Conservation (phyloP, 2,113 vertebrate species). For the Trogon surrucura region DNA sequence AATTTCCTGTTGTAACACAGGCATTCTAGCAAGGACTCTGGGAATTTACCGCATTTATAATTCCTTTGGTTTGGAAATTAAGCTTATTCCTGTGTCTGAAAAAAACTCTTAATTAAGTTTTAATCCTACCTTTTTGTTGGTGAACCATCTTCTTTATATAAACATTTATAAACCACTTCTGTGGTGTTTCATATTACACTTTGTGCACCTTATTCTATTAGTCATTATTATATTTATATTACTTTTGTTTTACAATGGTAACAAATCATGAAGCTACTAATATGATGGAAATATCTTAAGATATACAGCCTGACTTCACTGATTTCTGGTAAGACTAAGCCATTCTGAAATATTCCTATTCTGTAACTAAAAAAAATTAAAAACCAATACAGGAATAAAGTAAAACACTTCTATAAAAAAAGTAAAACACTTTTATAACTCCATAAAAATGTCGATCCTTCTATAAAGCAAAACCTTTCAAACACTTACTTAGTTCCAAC, state of each 20-base stretch:
- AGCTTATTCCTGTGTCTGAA: background rate
- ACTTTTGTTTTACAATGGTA: background rate
- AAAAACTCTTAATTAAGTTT: background rate
- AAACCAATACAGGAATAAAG: background rate
- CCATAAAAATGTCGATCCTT: background rate
- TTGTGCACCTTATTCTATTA: background rate
- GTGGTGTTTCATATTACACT: background rate
- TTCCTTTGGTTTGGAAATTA: background rate
- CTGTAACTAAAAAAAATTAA: background rate
- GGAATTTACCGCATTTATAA: background rate
- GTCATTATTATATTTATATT: background rate
- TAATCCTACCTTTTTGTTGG: background rate
- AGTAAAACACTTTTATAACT: background rate
- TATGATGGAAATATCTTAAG: background rate
- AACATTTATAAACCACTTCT: background rate
- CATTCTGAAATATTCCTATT: background rate
- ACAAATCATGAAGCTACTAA: background rate
- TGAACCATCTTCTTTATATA: background rate
- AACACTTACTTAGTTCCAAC: background rate
- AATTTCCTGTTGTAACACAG: background rate
- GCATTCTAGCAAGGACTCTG: background rate
- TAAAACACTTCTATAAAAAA: background rate
- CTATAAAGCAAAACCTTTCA: background rate
- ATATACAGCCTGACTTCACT: background rate
- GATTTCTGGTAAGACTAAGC: background rate